A percentile compares a stretch with the other conserved stretches of the same genome.
These are phyloP conservation scores for Vulpes lagopus DNA, from an alignment of 2,113 vertebrate species.

Conservation along the genomic window DNA sequence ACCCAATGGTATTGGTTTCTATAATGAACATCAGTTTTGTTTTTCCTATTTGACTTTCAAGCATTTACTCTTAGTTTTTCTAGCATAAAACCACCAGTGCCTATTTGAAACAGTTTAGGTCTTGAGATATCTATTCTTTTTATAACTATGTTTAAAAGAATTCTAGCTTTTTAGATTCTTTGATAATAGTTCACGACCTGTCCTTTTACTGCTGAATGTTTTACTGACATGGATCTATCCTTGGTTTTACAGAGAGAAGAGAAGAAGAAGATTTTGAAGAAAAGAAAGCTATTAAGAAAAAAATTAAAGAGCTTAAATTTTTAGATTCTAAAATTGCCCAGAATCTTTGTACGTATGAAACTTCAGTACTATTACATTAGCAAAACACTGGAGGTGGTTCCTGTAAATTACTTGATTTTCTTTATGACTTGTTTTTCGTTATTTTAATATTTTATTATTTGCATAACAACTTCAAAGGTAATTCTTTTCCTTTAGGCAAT, in stretches of 20 bases:
- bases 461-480: constrained; percentile 38
- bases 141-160: neutral
- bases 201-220: neutral
- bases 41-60: neutral
- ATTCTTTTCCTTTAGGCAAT: constrained; percentile 20
- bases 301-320: constrained; percentile 97
- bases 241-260: constrained; percentile 90
- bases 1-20: neutral
- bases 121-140: neutral
- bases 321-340: constrained; percentile 97
- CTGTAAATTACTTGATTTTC: constrained; percentile 54
- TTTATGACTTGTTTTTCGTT: constrained; percentile 3
- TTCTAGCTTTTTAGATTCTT: neutral
- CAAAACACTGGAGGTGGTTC: neutral
- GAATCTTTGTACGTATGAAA: constrained; percentile 95
- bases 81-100: neutral
- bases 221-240: constrained; percentile 10
- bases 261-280: constrained; percentile 93
- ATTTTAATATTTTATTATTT: constrained; percentile 56
- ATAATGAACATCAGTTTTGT: neutral
- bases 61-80: constrained; percentile 21
- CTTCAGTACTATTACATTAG: neutral
- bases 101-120: neutral
- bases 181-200: neutral
- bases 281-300: constrained; percentile 94